phyloP scores from a whole-genome alignment of 2,797 vertebrate species.

The Urocyon cinereoargenteus region DNA sequence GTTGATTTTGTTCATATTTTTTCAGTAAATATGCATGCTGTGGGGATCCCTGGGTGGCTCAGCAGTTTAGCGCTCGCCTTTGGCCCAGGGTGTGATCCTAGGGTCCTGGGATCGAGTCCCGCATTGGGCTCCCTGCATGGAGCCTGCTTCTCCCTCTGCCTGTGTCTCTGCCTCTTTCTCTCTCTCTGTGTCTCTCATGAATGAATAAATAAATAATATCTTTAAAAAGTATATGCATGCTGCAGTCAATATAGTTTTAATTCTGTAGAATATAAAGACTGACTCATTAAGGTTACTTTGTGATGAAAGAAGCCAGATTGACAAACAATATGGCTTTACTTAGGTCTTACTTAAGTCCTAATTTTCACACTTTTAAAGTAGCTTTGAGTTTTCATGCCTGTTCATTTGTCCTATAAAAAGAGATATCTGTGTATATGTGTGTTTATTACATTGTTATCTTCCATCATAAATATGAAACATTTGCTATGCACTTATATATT shows the following conservation, averaged over 20 bases:
- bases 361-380: constrained; percentile 47
- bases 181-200: too few relatives aligned
- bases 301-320: constrained; percentile 24
- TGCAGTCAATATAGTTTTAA: background rate
- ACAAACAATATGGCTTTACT: background rate
- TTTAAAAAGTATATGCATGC: background rate
- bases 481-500: background rate
- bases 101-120: too few relatives aligned
- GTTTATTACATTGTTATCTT: constrained; percentile 5
- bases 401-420: background rate
- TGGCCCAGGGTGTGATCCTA: too few relatives aligned
- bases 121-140: too few relatives aligned
- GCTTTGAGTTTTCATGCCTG: constrained; percentile 41
- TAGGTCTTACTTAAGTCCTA: constrained; percentile 3
- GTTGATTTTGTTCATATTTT: background rate
- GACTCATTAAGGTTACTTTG: constrained; percentile 37
- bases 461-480: background rate
- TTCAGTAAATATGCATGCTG: background rate
- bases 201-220: too few relatives aligned
- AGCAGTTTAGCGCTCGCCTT: too few relatives aligned
- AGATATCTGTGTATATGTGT: background rate
- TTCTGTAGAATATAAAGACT: background rate
- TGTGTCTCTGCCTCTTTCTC: too few relatives aligned
- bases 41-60: too few relatives aligned
- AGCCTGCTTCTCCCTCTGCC: too few relatives aligned